Conservation (phyloP, 2,797 vertebrate species). For the Phalloptychus januarius region DNA sequence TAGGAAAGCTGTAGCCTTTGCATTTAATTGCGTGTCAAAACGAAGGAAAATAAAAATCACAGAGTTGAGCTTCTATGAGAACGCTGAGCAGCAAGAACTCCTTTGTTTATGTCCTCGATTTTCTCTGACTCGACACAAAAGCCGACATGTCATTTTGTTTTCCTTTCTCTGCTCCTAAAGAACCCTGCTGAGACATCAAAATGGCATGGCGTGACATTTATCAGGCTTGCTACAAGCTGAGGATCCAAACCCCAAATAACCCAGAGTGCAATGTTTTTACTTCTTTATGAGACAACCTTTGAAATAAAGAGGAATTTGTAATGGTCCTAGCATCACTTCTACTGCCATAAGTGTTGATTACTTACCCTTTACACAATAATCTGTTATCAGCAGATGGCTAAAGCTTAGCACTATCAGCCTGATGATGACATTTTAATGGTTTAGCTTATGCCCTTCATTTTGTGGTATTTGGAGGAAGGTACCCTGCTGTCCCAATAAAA, state of each 20-base stretch:
- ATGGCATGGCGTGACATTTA: constrained; percentile 47
- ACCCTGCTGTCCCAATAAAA: background rate
- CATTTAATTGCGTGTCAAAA: constrained; percentile 20
- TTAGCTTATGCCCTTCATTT: constrained; percentile 54
- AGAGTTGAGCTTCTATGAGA: constrained; percentile 72
- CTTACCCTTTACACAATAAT: constrained; percentile 5
- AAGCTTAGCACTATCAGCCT: constrained; percentile 14
- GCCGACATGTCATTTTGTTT: constrained; percentile 78
- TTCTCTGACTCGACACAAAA: constrained; percentile 81
- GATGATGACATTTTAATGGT: constrained; percentile 61
- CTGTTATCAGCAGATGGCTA: background rate
- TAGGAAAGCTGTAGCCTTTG: constrained; percentile 3
- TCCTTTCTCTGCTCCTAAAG: constrained; percentile 66
- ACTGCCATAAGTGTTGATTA: background rate
- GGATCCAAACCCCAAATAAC: constrained; percentile 12
- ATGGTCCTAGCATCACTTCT: background rate
- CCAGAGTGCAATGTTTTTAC: constrained; percentile 4
- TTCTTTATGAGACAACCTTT: background rate
- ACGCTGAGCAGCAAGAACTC: constrained; percentile 61
- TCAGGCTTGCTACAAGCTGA: constrained; percentile 37
- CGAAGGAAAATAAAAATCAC: constrained; percentile 53
- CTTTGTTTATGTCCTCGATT: constrained; percentile 75
- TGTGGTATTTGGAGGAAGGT: constrained; percentile 34
- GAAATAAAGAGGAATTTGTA: background rate
- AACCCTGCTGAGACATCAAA: constrained; percentile 62